phyloP scores from a whole-genome alignment of 2,888 invertebrate genomes.

The Psococerastis gibbosa region DNA sequence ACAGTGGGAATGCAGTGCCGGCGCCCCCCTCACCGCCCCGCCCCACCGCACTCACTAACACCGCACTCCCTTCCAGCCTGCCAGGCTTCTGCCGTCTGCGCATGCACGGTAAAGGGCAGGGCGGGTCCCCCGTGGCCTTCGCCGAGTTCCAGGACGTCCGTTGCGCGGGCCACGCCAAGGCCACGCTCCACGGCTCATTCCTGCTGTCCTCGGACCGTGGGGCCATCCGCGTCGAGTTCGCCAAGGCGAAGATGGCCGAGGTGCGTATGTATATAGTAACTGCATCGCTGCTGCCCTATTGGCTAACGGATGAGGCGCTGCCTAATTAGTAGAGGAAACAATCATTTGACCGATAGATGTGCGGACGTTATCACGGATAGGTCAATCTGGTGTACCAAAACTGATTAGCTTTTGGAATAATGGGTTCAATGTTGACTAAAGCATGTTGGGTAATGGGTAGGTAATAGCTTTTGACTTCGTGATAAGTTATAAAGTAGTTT shows the following conservation, averaged over 20 bases:
- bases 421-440: too few relatives aligned
- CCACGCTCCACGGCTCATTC: constrained; percentile 86
- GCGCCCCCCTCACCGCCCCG: constrained; percentile 23
- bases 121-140: constrained; percentile 89
- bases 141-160: constrained; percentile 89
- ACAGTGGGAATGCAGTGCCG: constrained; percentile 26
- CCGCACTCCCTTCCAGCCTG: constrained; percentile 52
- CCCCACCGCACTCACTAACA: constrained; percentile 6
- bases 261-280: too few relatives aligned
- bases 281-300: too few relatives aligned
- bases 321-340: too few relatives aligned
- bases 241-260: constrained; percentile 96
- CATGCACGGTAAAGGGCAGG: constrained; percentile 76
- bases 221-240: constrained; percentile 96
- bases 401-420: too few relatives aligned
- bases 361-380: too few relatives aligned
- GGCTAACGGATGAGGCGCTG: too few relatives aligned
- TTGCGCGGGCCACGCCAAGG: constrained; percentile 83
- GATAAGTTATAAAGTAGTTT: too few relatives aligned
- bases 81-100: constrained; percentile 96
- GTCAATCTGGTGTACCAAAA: too few relatives aligned
- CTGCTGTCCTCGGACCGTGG: constrained; percentile 91
- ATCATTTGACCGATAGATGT: too few relatives aligned
- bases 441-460: too few relatives aligned
- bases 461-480: too few relatives aligned